Evolutionary conservation across 1,140 invertebrate genomes (phyloP).

Genomic region (Phymorhynchus buccinoides): DNA sequence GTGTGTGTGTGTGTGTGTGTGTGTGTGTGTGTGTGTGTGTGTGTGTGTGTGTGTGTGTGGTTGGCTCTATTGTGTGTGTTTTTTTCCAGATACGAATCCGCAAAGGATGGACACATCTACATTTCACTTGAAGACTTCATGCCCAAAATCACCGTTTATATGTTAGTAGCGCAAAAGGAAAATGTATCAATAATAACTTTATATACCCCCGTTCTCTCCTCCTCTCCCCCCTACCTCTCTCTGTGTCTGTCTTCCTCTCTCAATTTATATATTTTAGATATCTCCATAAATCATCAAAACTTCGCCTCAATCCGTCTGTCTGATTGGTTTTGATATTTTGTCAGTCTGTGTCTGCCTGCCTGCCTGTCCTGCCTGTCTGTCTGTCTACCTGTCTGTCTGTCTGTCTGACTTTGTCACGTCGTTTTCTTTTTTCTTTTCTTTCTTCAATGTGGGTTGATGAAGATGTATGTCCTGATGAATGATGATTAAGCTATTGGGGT

Average conservation of each 20-base stretch:
- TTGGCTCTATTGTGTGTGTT: background rate
- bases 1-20: background rate
- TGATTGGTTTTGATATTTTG: background rate
- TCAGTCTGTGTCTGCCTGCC: background rate
- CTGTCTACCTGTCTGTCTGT: background rate
- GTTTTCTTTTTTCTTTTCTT: background rate
- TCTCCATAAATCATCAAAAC: too few relatives aligned
- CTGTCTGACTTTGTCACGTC: background rate
- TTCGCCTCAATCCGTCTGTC: too few relatives aligned
- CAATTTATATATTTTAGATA: background rate
- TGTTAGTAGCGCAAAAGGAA: background rate
- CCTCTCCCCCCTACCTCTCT: too few relatives aligned
- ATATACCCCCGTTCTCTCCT: too few relatives aligned
- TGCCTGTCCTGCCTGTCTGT: background rate
- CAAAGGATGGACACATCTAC: background rate
- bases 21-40: slow-evolving; percentile 14
- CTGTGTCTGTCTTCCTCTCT: too few relatives aligned
- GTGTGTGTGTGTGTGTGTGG: background rate
- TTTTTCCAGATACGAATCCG: slow-evolving; percentile 1
- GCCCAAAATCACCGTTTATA: background rate
- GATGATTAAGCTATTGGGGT: too few relatives aligned
- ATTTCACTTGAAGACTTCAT: slow-evolving; percentile 1
- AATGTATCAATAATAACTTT: too few relatives aligned
- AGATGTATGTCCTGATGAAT: too few relatives aligned
- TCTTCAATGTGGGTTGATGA: too few relatives aligned